Conservation (phyloP, 2,888 invertebrate species). For the Diarsia mendica region DNA sequence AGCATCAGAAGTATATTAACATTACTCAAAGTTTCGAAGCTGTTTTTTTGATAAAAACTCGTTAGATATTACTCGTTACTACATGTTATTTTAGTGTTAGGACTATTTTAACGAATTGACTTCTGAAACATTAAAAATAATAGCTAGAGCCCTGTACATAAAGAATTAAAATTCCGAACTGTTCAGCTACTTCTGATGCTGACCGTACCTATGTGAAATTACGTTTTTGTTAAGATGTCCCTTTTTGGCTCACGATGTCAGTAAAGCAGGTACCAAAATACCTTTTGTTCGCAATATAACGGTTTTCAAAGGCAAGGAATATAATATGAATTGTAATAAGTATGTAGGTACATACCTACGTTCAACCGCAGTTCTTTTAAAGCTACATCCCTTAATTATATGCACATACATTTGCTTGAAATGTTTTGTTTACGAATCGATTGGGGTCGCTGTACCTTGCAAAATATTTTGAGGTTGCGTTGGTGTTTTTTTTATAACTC, state of each 20-base stretch:
- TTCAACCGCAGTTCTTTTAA: conserved; percentile 61
- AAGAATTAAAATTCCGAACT: too few species aligned
- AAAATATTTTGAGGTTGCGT: conserved; percentile 2
- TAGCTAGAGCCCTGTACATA: too few species aligned
- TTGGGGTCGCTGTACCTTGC: conserved; percentile 12
- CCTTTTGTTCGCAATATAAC: conserved; percentile 43
- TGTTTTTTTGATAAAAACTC: too few species aligned
- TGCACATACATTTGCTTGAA: conserved; percentile 70
- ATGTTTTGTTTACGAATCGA: conserved; percentile 59
- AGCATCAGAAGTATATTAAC: too few species aligned
- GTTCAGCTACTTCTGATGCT: too few species aligned
- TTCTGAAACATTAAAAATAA: too few species aligned
- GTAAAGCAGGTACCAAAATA: conserved; percentile 16
- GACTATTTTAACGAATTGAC: too few species aligned
- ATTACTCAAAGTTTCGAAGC: too few species aligned
- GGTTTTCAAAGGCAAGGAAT: conserved; percentile 63
- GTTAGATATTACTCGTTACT: too few species aligned
- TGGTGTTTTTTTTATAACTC: neutral
- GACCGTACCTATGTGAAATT: too few species aligned
- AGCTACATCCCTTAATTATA: conserved; percentile 64
- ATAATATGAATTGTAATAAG: conserved; percentile 70
- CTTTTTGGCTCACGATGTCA: neutral
- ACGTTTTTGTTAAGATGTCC: neutral
- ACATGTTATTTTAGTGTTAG: too few species aligned
- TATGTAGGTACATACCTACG: conserved; percentile 42